Conservation (phyloP, 2,113 vertebrate species). For the Scomber scombrus region DNA sequence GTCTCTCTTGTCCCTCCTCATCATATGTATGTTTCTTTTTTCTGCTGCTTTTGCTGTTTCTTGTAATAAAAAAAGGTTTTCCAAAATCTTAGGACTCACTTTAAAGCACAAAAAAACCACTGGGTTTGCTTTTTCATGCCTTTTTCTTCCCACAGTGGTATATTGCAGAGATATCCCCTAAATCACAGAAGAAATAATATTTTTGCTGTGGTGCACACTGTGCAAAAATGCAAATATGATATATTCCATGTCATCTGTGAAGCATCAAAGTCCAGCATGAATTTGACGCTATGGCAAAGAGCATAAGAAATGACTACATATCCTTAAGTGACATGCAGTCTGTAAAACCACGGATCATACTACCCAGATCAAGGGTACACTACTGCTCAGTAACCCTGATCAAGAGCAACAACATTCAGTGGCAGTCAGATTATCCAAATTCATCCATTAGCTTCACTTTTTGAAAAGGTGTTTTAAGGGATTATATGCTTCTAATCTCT, state of each 20-base stretch:
- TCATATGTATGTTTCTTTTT: conserved; percentile 19
- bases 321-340: not conserved
- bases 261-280: conserved; percentile 36
- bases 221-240: conserved; percentile 28
- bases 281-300: conserved; percentile 27
- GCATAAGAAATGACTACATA: conserved; percentile 21
- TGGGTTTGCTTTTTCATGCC: not conserved
- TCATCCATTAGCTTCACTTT: too few species aligned
- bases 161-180: not conserved
- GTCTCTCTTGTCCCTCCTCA: conserved; percentile 18
- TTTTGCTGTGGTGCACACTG: conserved; percentile 4
- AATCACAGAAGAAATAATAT: not conserved
- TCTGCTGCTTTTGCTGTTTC: conserved; percentile 15
- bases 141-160: not conserved
- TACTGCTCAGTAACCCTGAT: not conserved
- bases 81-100: conserved; percentile 5
- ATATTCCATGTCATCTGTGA: not conserved
- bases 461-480: too few species aligned
- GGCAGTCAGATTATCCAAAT: not conserved
- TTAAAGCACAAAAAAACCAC: conserved; percentile 27
- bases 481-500: too few species aligned
- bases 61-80: not conserved
- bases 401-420: not conserved
- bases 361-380: not conserved
- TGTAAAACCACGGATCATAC: not conserved